Percentiles rank a stretch among this genome's conserved stretches.
phyloP scores from a whole-genome alignment of 2,888 invertebrate genomes.

The Diogma glabrata region DNA sequence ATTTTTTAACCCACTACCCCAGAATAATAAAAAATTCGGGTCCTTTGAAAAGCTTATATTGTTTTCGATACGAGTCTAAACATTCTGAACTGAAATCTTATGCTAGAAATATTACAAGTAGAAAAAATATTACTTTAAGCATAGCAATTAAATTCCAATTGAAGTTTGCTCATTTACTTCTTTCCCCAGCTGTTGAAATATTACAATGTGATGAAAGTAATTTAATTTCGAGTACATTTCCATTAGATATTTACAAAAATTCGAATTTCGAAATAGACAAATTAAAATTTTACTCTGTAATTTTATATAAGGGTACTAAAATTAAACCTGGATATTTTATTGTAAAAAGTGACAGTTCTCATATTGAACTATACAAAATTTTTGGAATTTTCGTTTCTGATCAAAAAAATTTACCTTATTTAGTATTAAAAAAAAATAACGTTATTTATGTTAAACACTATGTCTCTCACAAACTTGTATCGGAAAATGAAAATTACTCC shows the following conservation, averaged over 20 bases:
- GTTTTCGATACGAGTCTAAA: slow-evolving; percentile 9
- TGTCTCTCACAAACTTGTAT: not conserved
- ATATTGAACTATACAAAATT: not conserved
- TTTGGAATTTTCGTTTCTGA: not conserved
- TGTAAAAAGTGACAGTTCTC: not conserved
- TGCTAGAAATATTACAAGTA: not conserved
- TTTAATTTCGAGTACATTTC: not conserved
- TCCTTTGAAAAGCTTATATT: slow-evolving; percentile 8
- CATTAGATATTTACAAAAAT: not conserved
- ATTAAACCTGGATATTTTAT: not conserved
- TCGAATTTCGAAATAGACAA: not conserved
- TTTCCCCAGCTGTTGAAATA: not conserved
- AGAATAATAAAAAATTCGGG: slow-evolving; percentile 6
- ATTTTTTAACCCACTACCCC: slow-evolving; percentile 7
- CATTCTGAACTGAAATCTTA: not conserved
- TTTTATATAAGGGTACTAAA: not conserved
- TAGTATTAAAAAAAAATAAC: not conserved
- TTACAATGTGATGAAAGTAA: not conserved
- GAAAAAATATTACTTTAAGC: not conserved
- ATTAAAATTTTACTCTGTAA: not conserved
- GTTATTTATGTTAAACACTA: not conserved
- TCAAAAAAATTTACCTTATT: not conserved
- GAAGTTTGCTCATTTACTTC: not conserved
- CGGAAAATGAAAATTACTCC: not conserved
- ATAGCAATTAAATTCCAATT: not conserved